Base-by-base conservation (phyloP, 2,797 vertebrate species). In the Otolemur crassicaudatus region DNA sequence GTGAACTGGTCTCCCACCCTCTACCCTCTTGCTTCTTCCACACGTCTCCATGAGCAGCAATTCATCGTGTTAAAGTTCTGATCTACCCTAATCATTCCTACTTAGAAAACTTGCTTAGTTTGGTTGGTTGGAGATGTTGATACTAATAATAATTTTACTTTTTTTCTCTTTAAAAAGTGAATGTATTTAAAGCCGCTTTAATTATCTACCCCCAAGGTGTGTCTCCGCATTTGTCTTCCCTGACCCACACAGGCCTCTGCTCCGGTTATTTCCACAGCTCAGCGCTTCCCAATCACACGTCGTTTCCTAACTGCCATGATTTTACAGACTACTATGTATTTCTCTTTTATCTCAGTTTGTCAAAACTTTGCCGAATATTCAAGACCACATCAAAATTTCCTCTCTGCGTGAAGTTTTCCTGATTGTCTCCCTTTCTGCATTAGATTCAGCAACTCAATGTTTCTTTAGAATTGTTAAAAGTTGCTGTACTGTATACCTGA, bases 191-290 rank as follows among this genome's bases (percentile, higher is more conserved):
- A 95, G 34, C 67, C 83, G 73, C 49, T 87, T 93, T 91, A 83
- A 83, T 60, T 23, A 81, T 76, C 53, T 94, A 34, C 75, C 73
- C 17, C 77, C 20, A 58, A 89, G 22, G 4, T 53, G 19, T 34
- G 17, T 70, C 58, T 96, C 40, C 46, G 53, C 31, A 61, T 94
- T 89, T 86, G 13, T 87, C 63, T 70, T 86, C 65, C 49, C 34
- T 0, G 43, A 89, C n/a, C 86, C 82, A 19, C 2, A 19, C 14
- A 61, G 80, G 29, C 9, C 76, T 88, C 22, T 81, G 14, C 8
- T 56, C 31, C 3, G 19, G 2, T 49, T 69, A 22, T 1, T 19
- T 25, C 63, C 53, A 20, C 16, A 75, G 23, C 17, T 70, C 49
- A 67, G 29, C 49, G 4, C 3, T 83, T 20, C 29, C 29, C 69